Conservation (phyloP, 2,113 vertebrate species). For the Mixornis gularis region DNA sequence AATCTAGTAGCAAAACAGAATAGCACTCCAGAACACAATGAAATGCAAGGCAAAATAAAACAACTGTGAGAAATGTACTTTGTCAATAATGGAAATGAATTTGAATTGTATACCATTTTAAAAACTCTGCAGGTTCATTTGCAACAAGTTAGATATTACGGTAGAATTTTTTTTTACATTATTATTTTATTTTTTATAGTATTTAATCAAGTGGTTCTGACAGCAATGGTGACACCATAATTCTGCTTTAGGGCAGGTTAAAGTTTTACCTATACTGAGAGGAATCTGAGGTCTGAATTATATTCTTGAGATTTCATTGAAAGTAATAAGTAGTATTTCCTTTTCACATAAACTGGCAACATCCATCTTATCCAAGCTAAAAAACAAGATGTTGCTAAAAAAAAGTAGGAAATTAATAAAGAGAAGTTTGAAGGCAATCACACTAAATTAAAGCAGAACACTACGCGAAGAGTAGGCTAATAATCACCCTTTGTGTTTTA, state of each 20-base stretch:
- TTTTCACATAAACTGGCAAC: neutral
- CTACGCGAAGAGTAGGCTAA: neutral
- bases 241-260: neutral
- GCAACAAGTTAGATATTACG: neutral
- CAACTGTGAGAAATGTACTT: neutral
- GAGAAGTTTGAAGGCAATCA: neutral
- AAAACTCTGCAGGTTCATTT: neutral
- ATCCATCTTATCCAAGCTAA: neutral
- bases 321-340: neutral
- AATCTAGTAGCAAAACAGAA: neutral
- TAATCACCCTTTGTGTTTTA: neutral
- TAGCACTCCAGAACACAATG: neutral
- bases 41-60: neutral
- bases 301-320: neutral
- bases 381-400: neutral
- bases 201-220: neutral
- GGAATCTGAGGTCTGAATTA: neutral
- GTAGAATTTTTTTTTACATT: neutral
- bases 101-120: neutral
- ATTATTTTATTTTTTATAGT: neutral
- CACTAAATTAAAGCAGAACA: neutral
- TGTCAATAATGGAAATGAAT: neutral
- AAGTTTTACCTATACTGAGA: neutral
- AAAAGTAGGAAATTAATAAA: neutral
- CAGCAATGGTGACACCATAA: neutral